Evolutionary conservation across 1,140 invertebrate genomes (phyloP), one percentile per base, ranked within the genome.

Genomic region (Meteorus sp.): DNA sequence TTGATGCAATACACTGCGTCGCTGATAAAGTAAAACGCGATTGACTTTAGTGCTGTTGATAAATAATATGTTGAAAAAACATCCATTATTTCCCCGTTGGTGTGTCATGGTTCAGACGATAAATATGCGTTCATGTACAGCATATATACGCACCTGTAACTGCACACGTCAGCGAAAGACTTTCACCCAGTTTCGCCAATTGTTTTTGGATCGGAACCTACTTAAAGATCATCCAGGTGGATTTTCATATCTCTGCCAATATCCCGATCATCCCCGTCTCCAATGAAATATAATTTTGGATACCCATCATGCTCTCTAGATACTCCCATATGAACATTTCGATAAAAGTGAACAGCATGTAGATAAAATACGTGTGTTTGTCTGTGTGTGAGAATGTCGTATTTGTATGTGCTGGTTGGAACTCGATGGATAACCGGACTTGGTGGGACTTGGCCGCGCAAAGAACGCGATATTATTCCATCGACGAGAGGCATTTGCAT

Each of bases 401-500:
- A 39, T 6, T n/a, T n/a, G 22, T 13, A 3, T 5, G 15, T 23
- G 17, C 15, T 22, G 9, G 25, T 47, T 47, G 44, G 19, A 23
- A 47, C 20, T 27, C 39, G 39, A 43, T 22, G 13, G 19, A 22
- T 47, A 47, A 47, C 44, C 44, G 19, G 44, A 47, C 44, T 13
- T 47, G 44, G 19, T 17, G 15, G 35, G 39, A 43, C 39, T n/a
- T 43, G 39, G 39, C 20, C 23, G 44, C 23, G 22, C 44, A 47
- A 47, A 47, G 44, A 47, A 52, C 50, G 31, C 31, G 31, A 52
- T 52, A 52, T 52, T 52, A 52, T 52, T 37, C 50, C 31, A 52
- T 52, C 50, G 50, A 52, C 50, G 31, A 52, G n/a, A n/a, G 50
- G 50, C 63, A 74, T 74, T 74, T 74, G 71, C 65, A 71, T 72